phyloP scores from a whole-genome alignment of 2,888 invertebrate genomes.

The Watsonalla binaria region DNA sequence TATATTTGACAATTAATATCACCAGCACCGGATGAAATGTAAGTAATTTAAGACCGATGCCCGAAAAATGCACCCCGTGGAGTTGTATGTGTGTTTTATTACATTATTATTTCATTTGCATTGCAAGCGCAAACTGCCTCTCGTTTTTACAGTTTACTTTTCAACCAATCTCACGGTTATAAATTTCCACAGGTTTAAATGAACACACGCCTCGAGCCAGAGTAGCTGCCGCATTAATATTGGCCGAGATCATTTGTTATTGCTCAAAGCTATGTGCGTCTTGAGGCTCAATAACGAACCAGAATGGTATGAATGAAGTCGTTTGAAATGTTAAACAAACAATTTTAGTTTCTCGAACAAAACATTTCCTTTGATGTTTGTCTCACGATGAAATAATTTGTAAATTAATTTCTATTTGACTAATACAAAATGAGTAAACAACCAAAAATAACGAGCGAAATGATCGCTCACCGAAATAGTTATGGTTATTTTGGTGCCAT shows the following conservation, averaged over 20 bases:
- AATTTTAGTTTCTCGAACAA: constrained; percentile 18
- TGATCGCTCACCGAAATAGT: constrained; percentile 65
- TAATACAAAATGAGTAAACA: constrained; percentile 57
- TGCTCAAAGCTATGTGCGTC: constrained; percentile 37
- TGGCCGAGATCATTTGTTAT: constrained; percentile 58
- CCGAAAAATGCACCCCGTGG: constrained; percentile 49
- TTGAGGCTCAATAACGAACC: constrained; percentile 34
- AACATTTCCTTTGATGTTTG: constrained; percentile 45
- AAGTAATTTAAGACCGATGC: constrained; percentile 48
- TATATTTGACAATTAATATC: constrained; percentile 46
- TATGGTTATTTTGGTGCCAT: constrained; percentile 55
- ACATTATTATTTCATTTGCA: constrained; percentile 68
- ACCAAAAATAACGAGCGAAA: constrained; percentile 63
- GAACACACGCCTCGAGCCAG: constrained; percentile 49
- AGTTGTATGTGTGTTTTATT: constrained; percentile 56
- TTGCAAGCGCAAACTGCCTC: constrained; percentile 59
- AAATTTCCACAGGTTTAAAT: constrained; percentile 57
- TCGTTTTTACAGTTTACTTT: constrained; percentile 66
- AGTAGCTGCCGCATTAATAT: constrained; percentile 57
- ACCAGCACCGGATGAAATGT: constrained; percentile 45
- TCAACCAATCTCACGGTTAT: constrained; percentile 53
- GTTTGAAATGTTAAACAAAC: constrained; percentile 34
- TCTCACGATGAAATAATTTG: constrained; percentile 38
- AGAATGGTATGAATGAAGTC: constrained; percentile 37
- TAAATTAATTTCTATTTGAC: constrained; percentile 42